Evolutionary conservation across 1,140 invertebrate genomes (phyloP).

Genomic region (Saccostrea glomerata): DNA sequence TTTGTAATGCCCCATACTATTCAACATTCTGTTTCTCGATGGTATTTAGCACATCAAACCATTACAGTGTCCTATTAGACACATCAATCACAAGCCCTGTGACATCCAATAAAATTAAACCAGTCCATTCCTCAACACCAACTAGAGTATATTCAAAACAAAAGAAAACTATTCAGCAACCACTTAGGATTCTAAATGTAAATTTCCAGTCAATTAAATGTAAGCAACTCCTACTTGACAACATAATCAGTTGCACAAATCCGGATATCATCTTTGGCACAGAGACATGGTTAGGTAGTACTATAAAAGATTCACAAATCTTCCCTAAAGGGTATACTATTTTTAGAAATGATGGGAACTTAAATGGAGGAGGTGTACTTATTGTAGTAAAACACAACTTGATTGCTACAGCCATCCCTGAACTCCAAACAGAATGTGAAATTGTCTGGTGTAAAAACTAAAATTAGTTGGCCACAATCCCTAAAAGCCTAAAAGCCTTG

Average conservation of each 20-base stretch:
- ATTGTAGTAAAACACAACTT: conserved; percentile 48
- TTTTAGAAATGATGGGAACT: conserved; percentile 50
- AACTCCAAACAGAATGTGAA: conserved; percentile 46
- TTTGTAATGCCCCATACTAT: no score
- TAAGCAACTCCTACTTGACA: conserved; percentile 39
- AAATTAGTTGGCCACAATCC: conserved; percentile 30
- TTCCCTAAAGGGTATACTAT: conserved; percentile 48
- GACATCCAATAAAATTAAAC: conserved; percentile 1
- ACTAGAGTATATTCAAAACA: background rate
- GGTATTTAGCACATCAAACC: conserved; percentile 22
- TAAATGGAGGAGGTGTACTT: conserved; percentile 51
- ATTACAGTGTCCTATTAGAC: conserved; percentile 42
- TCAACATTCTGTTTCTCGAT: no score
- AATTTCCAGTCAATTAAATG: conserved; percentile 49
- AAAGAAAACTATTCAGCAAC: conserved; percentile 7
- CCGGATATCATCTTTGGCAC: conserved; percentile 54
- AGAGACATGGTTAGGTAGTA: conserved; percentile 49
- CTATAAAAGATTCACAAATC: conserved; percentile 49
- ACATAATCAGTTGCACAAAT: conserved; percentile 32
- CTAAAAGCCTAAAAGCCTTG: conserved; percentile 26
- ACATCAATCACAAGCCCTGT: background rate
- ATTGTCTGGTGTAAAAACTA: conserved; percentile 49
- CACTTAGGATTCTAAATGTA: conserved; percentile 47
- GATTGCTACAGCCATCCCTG: conserved; percentile 43
- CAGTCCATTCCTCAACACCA: conserved; percentile 54